Evolutionary conservation across 2,888 invertebrate species (phyloP), one percentile per base, ranked within the genome.

Genomic region (Lasioglossum zephyrum): DNA sequence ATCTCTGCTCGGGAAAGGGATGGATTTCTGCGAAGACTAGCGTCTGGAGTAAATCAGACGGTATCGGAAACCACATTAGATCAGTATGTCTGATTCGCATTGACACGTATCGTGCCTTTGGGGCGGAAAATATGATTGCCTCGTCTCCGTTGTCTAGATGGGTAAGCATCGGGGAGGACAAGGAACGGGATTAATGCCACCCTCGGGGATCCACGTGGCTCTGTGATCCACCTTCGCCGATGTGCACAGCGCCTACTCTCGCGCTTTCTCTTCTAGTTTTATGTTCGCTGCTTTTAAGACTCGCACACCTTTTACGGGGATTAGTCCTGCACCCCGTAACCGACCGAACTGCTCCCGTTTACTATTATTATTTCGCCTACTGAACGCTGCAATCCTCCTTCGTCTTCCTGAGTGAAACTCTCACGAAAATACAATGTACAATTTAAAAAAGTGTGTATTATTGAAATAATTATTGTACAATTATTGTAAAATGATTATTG

Each of bases 111-210:
- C 94, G 94, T 93, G 94, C 94, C 95, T 94, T 85, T 94, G 94
- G 94, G 95, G 94, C 93, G 91, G 94, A 94, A 95, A 95, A 95
- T 95, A 95, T 95, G 95, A 95, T 95, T 95, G 94, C 94, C 92
- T 92, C 92, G 91, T 90, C 92, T 93, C 92, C 87, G 92, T 92
- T 92, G 93, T 93, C 92, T 92, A 89, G 92, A 91, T 92, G 92
- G 91, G 87, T 87, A 87, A 91, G 92, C 90, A 89, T 88, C 87
- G 86, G 81, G 80, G 76, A 77, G 77, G 73, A 63, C 81, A 85
- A 88, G 89, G 66, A 92, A 91, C 87, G 93, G 94, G 94, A 95
- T 95, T 95, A 95, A 95, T 95, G 94, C 93, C 93, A 94, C 95
- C 94, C 95, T 94, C 91, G 95, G 94, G 95, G 92, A 94, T 94